phyloP scores from a whole-genome alignment of 2,888 invertebrate genomes.

The Acanthosepion esculentum region DNA sequence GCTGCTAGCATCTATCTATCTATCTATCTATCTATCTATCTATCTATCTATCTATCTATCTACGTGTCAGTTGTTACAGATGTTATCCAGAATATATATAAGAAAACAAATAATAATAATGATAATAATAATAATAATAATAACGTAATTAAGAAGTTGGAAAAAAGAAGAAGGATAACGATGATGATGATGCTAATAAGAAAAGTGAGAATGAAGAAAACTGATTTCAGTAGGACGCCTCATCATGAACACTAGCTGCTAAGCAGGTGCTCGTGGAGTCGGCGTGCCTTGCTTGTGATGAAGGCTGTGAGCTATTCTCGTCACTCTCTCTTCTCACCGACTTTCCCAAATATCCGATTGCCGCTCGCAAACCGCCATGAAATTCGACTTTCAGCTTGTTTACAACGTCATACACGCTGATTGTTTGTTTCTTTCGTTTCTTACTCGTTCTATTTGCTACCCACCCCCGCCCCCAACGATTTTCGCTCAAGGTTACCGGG shows the following conservation, averaged over 20 bases:
- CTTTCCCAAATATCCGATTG: background rate
- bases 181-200: no score
- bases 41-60: no score
- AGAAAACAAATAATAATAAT: no score
- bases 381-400: background rate
- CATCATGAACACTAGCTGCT: background rate
- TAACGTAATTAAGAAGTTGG: no score
- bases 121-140: no score
- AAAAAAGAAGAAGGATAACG: no score
- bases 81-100: no score
- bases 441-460: background rate
- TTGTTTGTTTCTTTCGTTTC: background rate
- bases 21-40: no score
- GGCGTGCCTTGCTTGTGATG: background rate
- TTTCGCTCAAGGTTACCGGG: background rate
- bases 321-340: background rate
- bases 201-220: background rate
- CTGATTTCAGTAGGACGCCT: background rate
- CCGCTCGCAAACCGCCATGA: background rate
- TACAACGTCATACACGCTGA: background rate
- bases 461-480: background rate
- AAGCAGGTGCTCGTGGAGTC: slow-evolving; percentile 16
- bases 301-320: background rate
- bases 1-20: no score
- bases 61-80: no score